Conservation (phyloP, 2,797 vertebrate species). For the Myotis planiceps region DNA sequence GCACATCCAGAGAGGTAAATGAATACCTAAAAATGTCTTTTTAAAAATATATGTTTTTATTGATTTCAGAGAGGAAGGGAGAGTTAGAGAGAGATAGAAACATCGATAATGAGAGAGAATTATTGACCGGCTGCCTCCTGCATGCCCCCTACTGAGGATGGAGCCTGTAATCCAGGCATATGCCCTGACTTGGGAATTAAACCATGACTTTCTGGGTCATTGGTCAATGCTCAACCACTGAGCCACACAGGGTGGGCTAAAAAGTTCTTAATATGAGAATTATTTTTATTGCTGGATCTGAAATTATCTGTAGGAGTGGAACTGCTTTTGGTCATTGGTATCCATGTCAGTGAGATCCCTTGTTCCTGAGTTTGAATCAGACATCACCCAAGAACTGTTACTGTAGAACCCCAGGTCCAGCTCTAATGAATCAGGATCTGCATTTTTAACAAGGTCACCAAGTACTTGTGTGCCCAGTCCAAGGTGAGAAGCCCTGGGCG, state of each 20-base stretch:
- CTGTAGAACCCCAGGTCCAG: not conserved
- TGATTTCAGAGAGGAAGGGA: too few species aligned
- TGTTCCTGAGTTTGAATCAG: not conserved
- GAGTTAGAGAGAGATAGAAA: too few species aligned
- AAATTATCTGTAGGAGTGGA: not conserved
- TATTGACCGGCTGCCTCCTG: too few species aligned
- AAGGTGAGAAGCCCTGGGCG: not conserved
- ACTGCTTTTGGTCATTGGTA: not conserved
- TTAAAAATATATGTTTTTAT: too few species aligned
- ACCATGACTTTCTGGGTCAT: too few species aligned
- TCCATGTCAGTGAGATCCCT: too few species aligned
- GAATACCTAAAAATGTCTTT: not conserved
- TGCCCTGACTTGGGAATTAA: too few species aligned
- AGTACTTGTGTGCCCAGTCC: not conserved
- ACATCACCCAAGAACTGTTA: not conserved
- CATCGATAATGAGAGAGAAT: too few species aligned
- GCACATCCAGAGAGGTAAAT: not conserved
- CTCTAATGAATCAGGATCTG: not conserved
- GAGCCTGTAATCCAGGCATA: too few species aligned
- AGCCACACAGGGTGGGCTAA: too few species aligned
- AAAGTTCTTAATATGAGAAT: not conserved
- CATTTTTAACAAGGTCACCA: not conserved
- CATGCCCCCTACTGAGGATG: too few species aligned
- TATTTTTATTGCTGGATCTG: not conserved
- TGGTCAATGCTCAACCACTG: too few species aligned